Percentiles rank a stretch among this genome's conserved stretches.
phyloP scores from a whole-genome alignment of 2,888 invertebrate species.

The Tipula unca region DNA sequence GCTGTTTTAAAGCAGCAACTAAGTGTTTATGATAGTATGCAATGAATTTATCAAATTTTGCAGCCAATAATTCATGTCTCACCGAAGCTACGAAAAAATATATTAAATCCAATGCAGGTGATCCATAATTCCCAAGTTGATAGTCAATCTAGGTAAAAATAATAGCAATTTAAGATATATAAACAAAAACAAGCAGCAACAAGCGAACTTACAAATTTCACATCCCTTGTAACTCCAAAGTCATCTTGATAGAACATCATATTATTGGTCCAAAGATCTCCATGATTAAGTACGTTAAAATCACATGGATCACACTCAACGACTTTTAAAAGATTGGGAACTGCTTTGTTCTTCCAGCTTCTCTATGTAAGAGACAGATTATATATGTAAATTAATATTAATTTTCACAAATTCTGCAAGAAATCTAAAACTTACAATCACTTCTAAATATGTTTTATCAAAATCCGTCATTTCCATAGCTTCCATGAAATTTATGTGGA shows the following conservation, averaged over 20 bases:
- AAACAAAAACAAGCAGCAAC: no score
- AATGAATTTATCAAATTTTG: slow-evolving; percentile 29
- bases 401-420: background rate
- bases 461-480: background rate
- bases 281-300: slow-evolving; percentile 44
- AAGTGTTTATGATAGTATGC: slow-evolving; percentile 27
- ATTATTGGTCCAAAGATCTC: slow-evolving; percentile 45
- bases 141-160: slow-evolving; percentile 30
- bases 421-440: background rate
- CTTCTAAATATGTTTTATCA: background rate
- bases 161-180: background rate
- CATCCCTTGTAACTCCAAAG: background rate
- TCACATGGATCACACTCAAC: slow-evolving; percentile 24
- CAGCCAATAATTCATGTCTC: slow-evolving; percentile 28
- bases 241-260: slow-evolving; percentile 40
- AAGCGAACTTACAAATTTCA: background rate
- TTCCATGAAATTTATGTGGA: background rate
- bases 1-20: background rate
- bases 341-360: background rate
- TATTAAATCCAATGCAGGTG: slow-evolving; percentile 34
- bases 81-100: slow-evolving; percentile 33
- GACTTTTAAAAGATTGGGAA: background rate
- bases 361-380: background rate
- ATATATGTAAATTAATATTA: no score
- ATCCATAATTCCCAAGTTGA: slow-evolving; percentile 34